Evolutionary conservation across 2,888 invertebrate genomes (phyloP).

Genomic region (Mythimna lalbum): DNA sequence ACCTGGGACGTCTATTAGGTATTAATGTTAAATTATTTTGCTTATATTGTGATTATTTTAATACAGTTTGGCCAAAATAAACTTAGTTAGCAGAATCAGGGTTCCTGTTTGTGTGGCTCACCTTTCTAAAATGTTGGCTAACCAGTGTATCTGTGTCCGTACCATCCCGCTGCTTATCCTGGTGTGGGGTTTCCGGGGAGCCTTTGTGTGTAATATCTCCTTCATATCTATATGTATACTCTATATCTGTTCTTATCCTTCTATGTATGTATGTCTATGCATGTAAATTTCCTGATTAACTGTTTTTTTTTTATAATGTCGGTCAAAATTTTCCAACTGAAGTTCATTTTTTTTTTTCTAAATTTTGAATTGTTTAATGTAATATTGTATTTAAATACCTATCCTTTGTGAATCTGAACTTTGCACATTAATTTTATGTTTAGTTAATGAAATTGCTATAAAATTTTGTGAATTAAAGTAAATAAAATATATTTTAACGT

Average conservation of each 20-base stretch:
- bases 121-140: slow-evolving; percentile 77
- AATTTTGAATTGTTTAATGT: not conserved
- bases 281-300: slow-evolving; percentile 10
- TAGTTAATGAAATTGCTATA: not conserved
- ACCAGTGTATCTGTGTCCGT: slow-evolving; percentile 60
- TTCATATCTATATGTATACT: slow-evolving; percentile 24
- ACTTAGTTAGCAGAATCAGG: slow-evolving; percentile 63
- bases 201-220: slow-evolving; percentile 36
- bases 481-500: not conserved
- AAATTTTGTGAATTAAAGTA: slow-evolving; percentile 2
- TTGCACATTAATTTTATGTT: not conserved
- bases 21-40: slow-evolving; percentile 15
- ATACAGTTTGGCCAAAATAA: slow-evolving; percentile 42
- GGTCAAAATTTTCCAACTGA: not conserved
- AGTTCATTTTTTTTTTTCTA: not conserved
- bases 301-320: not conserved
- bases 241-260: slow-evolving; percentile 17
- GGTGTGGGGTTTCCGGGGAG: slow-evolving; percentile 41
- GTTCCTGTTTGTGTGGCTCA: slow-evolving; percentile 77
- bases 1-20: slow-evolving; percentile 33
- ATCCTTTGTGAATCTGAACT: not conserved
- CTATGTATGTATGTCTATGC: slow-evolving; percentile 35
- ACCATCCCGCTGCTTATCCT: slow-evolving; percentile 52
- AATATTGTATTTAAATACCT: not conserved
- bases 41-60: slow-evolving; percentile 22